phyloP scores from a whole-genome alignment of 2,113 vertebrate genomes.

The Zosterops hypoxanthus region DNA sequence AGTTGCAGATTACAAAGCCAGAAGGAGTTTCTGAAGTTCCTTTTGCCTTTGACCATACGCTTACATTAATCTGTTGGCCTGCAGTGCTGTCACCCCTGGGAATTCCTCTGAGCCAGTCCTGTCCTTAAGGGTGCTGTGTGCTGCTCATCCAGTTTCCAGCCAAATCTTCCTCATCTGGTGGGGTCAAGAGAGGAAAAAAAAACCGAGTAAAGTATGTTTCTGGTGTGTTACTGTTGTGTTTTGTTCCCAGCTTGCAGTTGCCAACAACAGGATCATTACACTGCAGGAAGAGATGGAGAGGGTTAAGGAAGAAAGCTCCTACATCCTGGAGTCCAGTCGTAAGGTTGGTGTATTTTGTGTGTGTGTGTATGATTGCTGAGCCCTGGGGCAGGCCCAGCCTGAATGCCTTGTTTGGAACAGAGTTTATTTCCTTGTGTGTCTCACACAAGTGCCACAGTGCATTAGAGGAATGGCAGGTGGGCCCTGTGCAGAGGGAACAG shows the following conservation, averaged over 20 bases:
- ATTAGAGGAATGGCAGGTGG: background rate
- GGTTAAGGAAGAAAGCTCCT: constrained; percentile 92
- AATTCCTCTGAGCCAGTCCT: background rate
- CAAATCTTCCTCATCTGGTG: background rate
- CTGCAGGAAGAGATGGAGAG: constrained; percentile 95
- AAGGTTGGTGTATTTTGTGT: constrained; percentile 75
- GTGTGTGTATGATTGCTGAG: background rate
- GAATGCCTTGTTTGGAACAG: background rate
- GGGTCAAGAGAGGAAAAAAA: background rate
- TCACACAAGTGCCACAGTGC: background rate
- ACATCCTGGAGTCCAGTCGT: constrained; percentile 86
- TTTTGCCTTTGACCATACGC: background rate
- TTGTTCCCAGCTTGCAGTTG: constrained; percentile 88
- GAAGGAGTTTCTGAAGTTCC: background rate
- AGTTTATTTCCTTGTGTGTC: rapidly evolving
- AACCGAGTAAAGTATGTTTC: rapidly evolving
- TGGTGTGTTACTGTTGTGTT: background rate
- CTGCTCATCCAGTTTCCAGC: rapidly evolving
- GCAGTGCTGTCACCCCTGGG: background rate
- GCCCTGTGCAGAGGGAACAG: background rate
- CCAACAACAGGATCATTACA: constrained; percentile 97
- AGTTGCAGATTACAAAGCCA: background rate
- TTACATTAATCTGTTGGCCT: background rate
- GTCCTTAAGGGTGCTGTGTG: rapidly evolving
- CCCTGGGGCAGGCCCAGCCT: background rate